These are phyloP conservation scores for Nowickia ferox DNA, from an alignment of 2,888 invertebrate genomes.

Conservation along the genomic window DNA sequence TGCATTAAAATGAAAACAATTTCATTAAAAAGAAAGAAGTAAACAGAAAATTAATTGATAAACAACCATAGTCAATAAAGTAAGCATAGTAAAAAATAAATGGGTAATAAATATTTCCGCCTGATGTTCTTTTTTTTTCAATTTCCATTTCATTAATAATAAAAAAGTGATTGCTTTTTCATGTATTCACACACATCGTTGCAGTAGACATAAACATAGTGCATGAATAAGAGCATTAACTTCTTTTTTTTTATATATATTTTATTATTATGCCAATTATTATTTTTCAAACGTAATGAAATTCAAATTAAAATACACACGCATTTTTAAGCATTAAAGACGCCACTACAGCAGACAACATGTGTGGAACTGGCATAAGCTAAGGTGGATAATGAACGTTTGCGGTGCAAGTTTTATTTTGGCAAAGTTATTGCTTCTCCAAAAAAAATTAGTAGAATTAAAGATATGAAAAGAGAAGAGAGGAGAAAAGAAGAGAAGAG, in stretches of 20 bases:
- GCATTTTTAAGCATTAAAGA: conserved; percentile 71
- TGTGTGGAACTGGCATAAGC: neutral
- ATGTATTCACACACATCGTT: conserved; percentile 1
- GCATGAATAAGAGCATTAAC: conserved; percentile 48
- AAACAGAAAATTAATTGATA: conserved; percentile 63
- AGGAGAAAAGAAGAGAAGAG: too few species aligned
- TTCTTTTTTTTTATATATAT: conserved; percentile 23
- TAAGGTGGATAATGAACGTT: neutral
- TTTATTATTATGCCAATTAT: conserved; percentile 32
- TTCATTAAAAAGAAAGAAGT: conserved; percentile 17
- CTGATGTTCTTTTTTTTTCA: neutral
- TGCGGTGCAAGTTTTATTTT: too few species aligned
- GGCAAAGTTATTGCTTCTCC: too few species aligned
- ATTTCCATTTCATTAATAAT: conserved; percentile 25
- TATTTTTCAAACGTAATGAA: conserved; percentile 60
- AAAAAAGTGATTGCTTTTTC: conserved; percentile 32
- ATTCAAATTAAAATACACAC: conserved; percentile 71
- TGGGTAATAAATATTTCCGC: conserved; percentile 18
- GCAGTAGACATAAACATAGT: conserved; percentile 4
- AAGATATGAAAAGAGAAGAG: too few species aligned
- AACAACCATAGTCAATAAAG: conserved; percentile 42
- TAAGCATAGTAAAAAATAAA: conserved; percentile 8
- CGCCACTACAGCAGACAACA: conserved; percentile 47
- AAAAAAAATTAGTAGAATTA: too few species aligned
- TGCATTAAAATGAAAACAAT: neutral